A percentile compares a stretch with the other conserved stretches of the same genome.
phyloP scores from a whole-genome alignment of 1,140 invertebrate genomes.

The Drosophila nigromelanica region DNA sequence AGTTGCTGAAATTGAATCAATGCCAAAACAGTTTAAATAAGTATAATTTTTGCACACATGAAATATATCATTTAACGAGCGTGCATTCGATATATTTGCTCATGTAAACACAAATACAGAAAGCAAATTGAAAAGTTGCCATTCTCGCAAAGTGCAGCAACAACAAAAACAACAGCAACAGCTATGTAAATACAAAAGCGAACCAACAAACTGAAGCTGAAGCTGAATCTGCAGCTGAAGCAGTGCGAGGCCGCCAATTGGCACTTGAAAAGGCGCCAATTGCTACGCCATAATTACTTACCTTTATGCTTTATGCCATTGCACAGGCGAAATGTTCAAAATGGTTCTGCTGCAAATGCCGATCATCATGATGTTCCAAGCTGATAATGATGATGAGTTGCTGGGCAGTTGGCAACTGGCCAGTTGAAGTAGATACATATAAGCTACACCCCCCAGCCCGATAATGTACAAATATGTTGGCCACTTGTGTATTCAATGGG shows the following conservation, averaged over 20 bases:
- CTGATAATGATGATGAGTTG: slow-evolving; percentile 10
- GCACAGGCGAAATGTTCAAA: slow-evolving; percentile 35
- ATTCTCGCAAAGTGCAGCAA: slow-evolving; percentile 19
- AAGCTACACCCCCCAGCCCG: not conserved
- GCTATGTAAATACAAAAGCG: slow-evolving; percentile 46
- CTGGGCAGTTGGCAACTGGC: slow-evolving; percentile 16
- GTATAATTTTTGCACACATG: not conserved
- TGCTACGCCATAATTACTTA: slow-evolving; percentile 59
- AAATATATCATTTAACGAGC: slow-evolving; percentile 1
- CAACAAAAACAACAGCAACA: not conserved
- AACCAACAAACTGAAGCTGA: not conserved
- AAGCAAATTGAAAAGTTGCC: slow-evolving; percentile 63
- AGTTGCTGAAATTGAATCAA: not conserved
- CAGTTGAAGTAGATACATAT: slow-evolving; percentile 7
- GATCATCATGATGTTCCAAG: not conserved
- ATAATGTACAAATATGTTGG: slow-evolving; percentile 54
- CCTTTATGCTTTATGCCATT: slow-evolving; percentile 52
- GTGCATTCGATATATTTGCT: slow-evolving; percentile 33
- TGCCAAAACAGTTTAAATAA: not conserved
- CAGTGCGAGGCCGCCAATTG: slow-evolving; percentile 23
- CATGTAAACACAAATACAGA: slow-evolving; percentile 35
- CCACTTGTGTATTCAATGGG: slow-evolving; percentile 61
- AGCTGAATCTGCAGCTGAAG: not conserved
- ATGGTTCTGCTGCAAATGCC: slow-evolving; percentile 17
- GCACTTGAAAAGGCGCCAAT: not conserved